Evolutionary conservation across 2,888 invertebrate species (phyloP).

Genomic region (Lasioglossum villosulum): DNA sequence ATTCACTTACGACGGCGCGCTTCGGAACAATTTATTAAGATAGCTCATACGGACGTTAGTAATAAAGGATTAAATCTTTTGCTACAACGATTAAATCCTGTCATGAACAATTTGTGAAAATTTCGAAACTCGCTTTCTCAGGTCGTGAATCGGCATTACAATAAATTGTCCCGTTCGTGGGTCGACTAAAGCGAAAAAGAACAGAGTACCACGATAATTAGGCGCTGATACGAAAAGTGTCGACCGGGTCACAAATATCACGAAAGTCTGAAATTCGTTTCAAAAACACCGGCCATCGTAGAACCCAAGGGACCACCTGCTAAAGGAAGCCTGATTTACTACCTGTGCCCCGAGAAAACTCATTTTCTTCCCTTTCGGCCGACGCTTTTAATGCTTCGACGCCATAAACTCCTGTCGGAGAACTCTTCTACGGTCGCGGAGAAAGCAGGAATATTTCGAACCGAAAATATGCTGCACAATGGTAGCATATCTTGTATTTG

Average conservation of each 20-base stretch:
- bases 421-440: not conserved
- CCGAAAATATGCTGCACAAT: not conserved
- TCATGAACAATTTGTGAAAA: no score
- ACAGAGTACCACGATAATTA: slow-evolving; percentile 15
- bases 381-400: slow-evolving; percentile 24
- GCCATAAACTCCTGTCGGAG: slow-evolving; percentile 22
- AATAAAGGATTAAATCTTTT: no score
- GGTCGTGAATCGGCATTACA: not conserved
- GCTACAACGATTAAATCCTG: no score
- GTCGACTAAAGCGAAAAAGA: not conserved
- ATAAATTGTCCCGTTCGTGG: not conserved
- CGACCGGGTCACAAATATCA: slow-evolving; percentile 43
- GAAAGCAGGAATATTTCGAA: not conserved
- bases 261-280: slow-evolving; percentile 21
- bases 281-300: not conserved
- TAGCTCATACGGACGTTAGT: no score
- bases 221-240: slow-evolving; percentile 5
- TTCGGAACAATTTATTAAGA: not conserved
- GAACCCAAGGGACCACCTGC: slow-evolving; percentile 47
- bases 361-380: slow-evolving; percentile 25
- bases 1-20: not conserved
- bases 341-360: slow-evolving; percentile 45
- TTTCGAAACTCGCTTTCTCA: not conserved
- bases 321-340: slow-evolving; percentile 62
- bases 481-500: no score